Conservation (phyloP, 2,888 invertebrate species). For the Tetanocera ferruginea region DNA sequence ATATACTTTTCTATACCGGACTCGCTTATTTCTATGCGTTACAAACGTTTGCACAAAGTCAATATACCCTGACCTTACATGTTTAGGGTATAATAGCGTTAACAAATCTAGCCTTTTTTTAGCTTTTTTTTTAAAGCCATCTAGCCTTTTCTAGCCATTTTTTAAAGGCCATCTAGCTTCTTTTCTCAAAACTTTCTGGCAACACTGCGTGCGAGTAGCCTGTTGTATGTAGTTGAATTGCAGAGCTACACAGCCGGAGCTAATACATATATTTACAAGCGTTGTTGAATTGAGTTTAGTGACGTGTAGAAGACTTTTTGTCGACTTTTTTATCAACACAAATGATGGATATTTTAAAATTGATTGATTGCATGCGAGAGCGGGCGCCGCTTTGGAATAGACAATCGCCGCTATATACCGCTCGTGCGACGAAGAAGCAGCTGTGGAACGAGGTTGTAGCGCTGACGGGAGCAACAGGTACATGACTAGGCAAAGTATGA, state of each 20-base stretch:
- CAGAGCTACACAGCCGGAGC: not conserved
- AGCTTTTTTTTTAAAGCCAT: too few species aligned
- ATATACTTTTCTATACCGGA: too few species aligned
- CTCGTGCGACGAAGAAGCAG: not conserved
- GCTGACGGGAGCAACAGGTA: constrained; percentile 17
- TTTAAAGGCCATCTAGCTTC: too few species aligned
- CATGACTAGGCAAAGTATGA: not conserved
- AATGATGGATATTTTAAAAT: not conserved
- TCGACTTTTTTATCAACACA: not conserved
- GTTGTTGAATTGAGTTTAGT: not conserved
- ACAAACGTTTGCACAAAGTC: too few species aligned
- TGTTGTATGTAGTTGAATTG: not conserved
- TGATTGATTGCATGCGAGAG: not conserved
- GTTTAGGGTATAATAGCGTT: too few species aligned
- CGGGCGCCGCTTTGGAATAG: constrained; percentile 8
- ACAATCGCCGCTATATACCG: not conserved
- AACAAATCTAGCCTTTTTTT: too few species aligned
- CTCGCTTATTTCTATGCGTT: too few species aligned
- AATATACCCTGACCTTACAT: too few species aligned
- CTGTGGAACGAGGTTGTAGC: not conserved
- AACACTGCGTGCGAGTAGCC: too few species aligned
- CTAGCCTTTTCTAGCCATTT: too few species aligned
- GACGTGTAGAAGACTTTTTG: not conserved
- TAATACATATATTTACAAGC: not conserved
- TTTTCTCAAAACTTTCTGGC: too few species aligned